Conservation (phyloP, 2,797 vertebrate genomes). For the Anguilla pacifica region DNA sequence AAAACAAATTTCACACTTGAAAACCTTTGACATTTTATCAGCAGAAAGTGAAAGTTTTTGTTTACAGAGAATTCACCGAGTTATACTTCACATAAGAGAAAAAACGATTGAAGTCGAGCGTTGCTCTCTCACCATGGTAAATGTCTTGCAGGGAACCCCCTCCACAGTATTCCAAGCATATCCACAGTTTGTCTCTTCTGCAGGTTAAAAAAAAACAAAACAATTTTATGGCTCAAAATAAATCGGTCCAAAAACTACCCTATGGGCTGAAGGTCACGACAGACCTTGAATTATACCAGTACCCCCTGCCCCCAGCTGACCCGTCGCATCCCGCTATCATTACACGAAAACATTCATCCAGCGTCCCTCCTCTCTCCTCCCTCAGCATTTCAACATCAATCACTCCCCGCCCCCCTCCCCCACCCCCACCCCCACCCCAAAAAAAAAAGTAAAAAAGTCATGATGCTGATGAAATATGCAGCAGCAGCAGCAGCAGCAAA, state of each 20-base stretch:
- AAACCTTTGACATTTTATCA: neutral
- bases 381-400: neutral
- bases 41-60: neutral
- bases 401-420: neutral
- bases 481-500: neutral
- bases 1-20: neutral
- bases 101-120: no score
- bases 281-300: neutral
- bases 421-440: no score
- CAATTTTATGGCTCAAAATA: constrained; percentile 29
- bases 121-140: constrained; percentile 77
- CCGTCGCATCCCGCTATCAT: neutral
- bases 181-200: constrained; percentile 88
- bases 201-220: constrained; percentile 43
- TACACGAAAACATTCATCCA: neutral
- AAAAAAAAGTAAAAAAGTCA: neutral
- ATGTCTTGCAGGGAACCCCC: constrained; percentile 87
- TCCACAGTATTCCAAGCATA: constrained; percentile 89
- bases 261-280: neutral
- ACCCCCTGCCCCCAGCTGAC: neutral
- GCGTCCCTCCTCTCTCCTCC: neutral
- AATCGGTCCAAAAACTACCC: constrained; percentile 30
- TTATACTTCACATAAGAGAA: neutral
- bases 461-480: neutral
- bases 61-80: neutral